A percentile compares a stretch with the other conserved stretches of the same genome.
Conservation (phyloP, 2,888 invertebrate genomes). For the Lochmaea crataegi region DNA sequence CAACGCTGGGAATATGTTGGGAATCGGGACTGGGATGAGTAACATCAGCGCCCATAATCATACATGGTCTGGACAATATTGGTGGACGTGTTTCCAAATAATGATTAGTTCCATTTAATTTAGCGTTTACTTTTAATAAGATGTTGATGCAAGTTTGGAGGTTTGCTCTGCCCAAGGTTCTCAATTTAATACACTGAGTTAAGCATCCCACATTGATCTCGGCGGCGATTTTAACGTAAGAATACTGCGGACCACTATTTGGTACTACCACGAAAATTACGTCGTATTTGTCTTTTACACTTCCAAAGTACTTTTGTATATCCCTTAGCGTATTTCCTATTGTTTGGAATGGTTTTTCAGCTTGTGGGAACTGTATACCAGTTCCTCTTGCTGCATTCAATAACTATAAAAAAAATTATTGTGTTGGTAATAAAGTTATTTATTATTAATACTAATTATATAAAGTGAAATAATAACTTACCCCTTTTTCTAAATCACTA, state of each 20-base stretch:
- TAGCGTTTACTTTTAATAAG: slow-evolving; percentile 80
- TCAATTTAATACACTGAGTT: slow-evolving; percentile 78
- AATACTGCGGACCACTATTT: slow-evolving; percentile 57
- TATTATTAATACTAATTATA: background rate
- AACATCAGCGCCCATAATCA: slow-evolving; percentile 86
- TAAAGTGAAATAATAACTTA: slow-evolving; percentile 47
- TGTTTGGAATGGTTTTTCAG: slow-evolving; percentile 40
- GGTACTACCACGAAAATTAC: slow-evolving; percentile 75
- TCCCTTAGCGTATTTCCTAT: slow-evolving; percentile 23
- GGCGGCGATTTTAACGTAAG: slow-evolving; percentile 74
- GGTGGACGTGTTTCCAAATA: slow-evolving; percentile 48
- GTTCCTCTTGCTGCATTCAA: slow-evolving; percentile 40
- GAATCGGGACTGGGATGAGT: slow-evolving; percentile 90
- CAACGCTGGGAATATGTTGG: slow-evolving; percentile 73
- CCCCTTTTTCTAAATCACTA: slow-evolving; percentile 55
- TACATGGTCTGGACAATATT: slow-evolving; percentile 65
- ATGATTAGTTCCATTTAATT: slow-evolving; percentile 87
- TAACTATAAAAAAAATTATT: background rate
- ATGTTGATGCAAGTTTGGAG: slow-evolving; percentile 76
- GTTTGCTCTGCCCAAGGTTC: slow-evolving; percentile 69
- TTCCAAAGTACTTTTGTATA: slow-evolving; percentile 7
- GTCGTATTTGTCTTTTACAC: slow-evolving; percentile 57
- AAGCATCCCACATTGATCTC: slow-evolving; percentile 76
- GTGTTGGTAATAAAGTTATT: background rate
- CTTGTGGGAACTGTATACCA: slow-evolving; percentile 25